These are phyloP conservation scores for Caenorhabditis angaria DNA, from an alignment of 2,888 invertebrate species.

Conservation along the genomic window DNA sequence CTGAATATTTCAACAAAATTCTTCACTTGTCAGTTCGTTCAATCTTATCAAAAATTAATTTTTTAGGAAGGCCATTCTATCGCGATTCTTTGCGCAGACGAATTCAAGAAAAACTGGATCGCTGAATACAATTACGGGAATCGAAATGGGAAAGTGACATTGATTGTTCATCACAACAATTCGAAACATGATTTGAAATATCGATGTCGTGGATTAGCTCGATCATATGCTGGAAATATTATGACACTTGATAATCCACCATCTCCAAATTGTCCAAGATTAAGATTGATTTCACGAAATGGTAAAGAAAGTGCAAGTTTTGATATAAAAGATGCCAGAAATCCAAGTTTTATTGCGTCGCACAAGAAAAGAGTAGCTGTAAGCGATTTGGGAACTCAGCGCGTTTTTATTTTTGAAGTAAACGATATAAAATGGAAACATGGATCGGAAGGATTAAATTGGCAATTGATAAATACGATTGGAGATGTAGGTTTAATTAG, in stretches of 20 bases:
- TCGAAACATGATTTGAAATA: slow-evolving; percentile 3
- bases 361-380: slow-evolving; percentile 18
- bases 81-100: slow-evolving; percentile 28
- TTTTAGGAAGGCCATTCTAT: slow-evolving; percentile 31
- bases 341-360: slow-evolving; percentile 26
- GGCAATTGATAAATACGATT: neutral
- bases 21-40: neutral
- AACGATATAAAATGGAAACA: slow-evolving; percentile 18
- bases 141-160: neutral
- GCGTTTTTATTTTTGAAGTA: slow-evolving; percentile 8
- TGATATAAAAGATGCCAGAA: slow-evolving; percentile 4
- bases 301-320: neutral
- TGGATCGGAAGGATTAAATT: neutral
- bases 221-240: slow-evolving; percentile 17
- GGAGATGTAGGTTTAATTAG: neutral
- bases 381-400: slow-evolving; percentile 29
- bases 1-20: neutral
- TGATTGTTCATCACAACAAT: neutral
- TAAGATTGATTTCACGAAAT: slow-evolving; percentile 12
- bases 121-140: neutral
- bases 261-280: neutral
- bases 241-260: slow-evolving; percentile 19
- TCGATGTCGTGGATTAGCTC: slow-evolving; percentile 17
- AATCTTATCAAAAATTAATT: slow-evolving; percentile 6
- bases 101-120: slow-evolving; percentile 10